Evolutionary conservation across 2,888 invertebrate genomes (phyloP).

Genomic region (Copidosoma aretas): DNA sequence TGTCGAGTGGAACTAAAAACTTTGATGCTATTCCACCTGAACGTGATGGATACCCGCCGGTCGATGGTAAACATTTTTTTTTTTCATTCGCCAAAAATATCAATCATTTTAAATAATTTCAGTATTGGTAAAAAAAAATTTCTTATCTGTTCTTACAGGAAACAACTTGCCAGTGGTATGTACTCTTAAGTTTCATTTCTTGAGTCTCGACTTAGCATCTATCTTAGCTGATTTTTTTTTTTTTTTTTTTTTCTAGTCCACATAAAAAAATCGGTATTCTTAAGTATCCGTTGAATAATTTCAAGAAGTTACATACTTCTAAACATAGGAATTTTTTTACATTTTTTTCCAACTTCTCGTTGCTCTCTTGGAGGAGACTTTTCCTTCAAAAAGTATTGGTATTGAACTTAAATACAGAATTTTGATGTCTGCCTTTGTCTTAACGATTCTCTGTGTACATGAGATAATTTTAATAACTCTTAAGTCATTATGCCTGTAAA

Average conservation of each 20-base stretch:
- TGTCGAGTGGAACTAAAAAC: conserved; percentile 54
- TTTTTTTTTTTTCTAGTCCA: too few relatives aligned
- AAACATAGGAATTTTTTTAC: not conserved
- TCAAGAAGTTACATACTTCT: too few relatives aligned
- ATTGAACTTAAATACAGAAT: conserved; percentile 31
- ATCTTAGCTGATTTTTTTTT: not conserved
- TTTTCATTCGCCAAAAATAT: not conserved
- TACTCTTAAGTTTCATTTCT: conserved; percentile 48
- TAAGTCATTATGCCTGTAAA: too few relatives aligned
- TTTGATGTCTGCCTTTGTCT: conserved; percentile 24
- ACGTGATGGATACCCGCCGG: conserved; percentile 58
- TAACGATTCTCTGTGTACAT: too few relatives aligned
- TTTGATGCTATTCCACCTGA: conserved; percentile 57
- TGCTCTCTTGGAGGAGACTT: conserved; percentile 10
- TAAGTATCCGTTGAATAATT: too few relatives aligned
- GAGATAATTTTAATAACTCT: not conserved
- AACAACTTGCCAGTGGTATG: conserved; percentile 62
- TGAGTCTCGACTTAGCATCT: not conserved
- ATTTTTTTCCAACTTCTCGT: conserved; percentile 19
- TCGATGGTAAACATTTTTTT: conserved; percentile 31
- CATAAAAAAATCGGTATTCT: too few relatives aligned
- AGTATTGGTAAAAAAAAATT: conserved; percentile 5
- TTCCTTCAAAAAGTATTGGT: conserved; percentile 10
- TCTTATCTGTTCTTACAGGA: conserved; percentile 52
- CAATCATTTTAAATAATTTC: conserved; percentile 9